These are phyloP conservation scores for Phymastichus coffea DNA, from an alignment of 1,140 invertebrate genomes.

Conservation along the genomic window DNA sequence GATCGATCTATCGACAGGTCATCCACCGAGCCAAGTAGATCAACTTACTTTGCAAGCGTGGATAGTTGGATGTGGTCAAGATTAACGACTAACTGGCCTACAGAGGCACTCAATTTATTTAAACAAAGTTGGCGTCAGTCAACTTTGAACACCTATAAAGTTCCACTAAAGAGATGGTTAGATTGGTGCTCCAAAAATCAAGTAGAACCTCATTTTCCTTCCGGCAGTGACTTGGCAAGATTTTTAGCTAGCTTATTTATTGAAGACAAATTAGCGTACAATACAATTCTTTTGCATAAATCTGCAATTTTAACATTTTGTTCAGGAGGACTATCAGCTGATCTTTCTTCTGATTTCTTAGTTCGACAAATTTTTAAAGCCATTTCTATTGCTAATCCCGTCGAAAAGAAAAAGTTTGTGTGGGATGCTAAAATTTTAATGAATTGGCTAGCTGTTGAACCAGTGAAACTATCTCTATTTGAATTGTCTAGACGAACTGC, in stretches of 20 bases:
- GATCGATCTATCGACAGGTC: constrained; percentile 13
- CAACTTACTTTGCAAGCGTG: no score
- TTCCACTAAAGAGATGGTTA: constrained; percentile 24
- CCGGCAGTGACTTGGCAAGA: constrained; percentile 30
- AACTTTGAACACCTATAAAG: constrained; percentile 18
- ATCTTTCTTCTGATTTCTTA: constrained; percentile 19
- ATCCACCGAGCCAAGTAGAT: constrained; percentile 15
- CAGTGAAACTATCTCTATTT: constrained; percentile 16
- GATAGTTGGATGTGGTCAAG: constrained; percentile 11
- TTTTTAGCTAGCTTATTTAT: constrained; percentile 33
- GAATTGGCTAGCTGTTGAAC: constrained; percentile 12
- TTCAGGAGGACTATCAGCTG: constrained; percentile 1
- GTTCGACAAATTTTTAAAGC: constrained; percentile 28
- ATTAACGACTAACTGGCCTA: neutral
- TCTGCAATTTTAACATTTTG: constrained; percentile 38
- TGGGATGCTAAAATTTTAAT: constrained; percentile 27
- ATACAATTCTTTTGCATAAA: constrained; percentile 40
- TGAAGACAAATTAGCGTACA: constrained; percentile 29
- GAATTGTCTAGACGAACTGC: constrained; percentile 34
- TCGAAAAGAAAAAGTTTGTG: constrained; percentile 8
- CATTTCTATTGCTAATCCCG: constrained; percentile 21
- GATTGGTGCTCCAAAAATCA: constrained; percentile 28
- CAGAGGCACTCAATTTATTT: neutral
- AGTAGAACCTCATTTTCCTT: constrained; percentile 9
- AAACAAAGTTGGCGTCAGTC: constrained; percentile 15